A percentile compares a stretch with the other conserved stretches of the same genome.
Evolutionary conservation across 2,797 vertebrate genomes (phyloP).

Genomic region (Lagodon rhomboides): DNA sequence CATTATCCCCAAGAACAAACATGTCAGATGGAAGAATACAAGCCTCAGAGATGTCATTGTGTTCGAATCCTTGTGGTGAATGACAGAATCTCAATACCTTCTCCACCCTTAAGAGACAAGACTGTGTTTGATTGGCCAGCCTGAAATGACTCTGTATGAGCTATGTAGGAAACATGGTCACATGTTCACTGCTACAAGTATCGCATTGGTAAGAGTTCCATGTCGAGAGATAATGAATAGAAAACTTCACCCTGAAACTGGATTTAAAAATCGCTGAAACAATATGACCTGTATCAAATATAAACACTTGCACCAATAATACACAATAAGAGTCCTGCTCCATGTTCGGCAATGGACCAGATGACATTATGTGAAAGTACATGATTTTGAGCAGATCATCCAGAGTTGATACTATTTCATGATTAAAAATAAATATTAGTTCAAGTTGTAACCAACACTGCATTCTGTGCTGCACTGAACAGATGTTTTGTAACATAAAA

Average conservation of each 20-base stretch:
- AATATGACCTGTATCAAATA: no score
- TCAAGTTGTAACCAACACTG: no score
- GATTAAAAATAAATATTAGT: no score
- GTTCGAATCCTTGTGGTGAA: neutral
- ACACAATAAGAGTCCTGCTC: neutral
- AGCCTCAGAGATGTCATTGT: constrained; percentile 15
- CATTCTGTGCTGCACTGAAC: no score
- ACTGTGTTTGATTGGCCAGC: constrained; percentile 22
- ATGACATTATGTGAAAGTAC: no score
- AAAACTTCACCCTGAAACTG: no score
- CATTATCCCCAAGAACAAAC: constrained; percentile 5
- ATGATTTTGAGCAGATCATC: no score
- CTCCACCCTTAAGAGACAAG: constrained; percentile 6
- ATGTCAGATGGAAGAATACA: constrained; percentile 29
- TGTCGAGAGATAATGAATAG: no score
- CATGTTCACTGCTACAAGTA: neutral
- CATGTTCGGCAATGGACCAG: no score
- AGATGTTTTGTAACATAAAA: no score
- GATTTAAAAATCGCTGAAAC: neutral
- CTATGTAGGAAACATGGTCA: neutral
- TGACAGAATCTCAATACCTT: neutral
- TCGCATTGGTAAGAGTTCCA: neutral
- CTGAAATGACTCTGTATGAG: neutral
- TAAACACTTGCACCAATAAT: constrained; percentile 2
- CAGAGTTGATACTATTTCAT: no score